phyloP scores from a whole-genome alignment of 1,140 invertebrate genomes.

The Halesus radiatus region DNA sequence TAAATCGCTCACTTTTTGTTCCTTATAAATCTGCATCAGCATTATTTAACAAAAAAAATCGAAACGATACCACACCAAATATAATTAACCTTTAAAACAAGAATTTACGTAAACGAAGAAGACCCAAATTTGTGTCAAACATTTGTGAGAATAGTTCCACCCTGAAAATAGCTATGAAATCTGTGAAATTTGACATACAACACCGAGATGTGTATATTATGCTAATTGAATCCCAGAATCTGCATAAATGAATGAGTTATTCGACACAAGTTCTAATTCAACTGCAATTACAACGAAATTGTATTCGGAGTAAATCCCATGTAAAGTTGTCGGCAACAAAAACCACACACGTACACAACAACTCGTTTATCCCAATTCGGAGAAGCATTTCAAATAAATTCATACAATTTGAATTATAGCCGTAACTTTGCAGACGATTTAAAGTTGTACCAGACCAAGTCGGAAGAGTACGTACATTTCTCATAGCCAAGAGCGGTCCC shows the following conservation, averaged over 20 bases:
- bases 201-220: not conserved
- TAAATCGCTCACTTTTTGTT: too few species aligned
- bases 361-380: conserved; percentile 19
- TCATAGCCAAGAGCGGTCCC: conserved; percentile 32
- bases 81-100: too few species aligned
- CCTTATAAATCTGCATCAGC: too few species aligned
- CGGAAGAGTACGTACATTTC: conserved; percentile 22
- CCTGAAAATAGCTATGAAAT: not conserved
- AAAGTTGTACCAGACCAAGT: conserved; percentile 47
- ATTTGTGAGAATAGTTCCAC: too few species aligned
- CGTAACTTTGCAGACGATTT: conserved; percentile 57
- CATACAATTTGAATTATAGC: conserved; percentile 54
- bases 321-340: not conserved
- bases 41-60: too few species aligned
- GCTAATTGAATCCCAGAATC: too few species aligned
- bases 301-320: not conserved
- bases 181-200: not conserved
- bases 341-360: conserved; percentile 17
- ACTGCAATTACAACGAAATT: conserved; percentile 4
- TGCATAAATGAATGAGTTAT: too few species aligned
- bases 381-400: conserved; percentile 49
- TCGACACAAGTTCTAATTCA: not conserved
- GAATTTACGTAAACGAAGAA: too few species aligned
- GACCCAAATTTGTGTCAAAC: too few species aligned
- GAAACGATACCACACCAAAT: too few species aligned